phyloP scores from a whole-genome alignment of 2,113 vertebrate genomes.

The Abramis brama region DNA sequence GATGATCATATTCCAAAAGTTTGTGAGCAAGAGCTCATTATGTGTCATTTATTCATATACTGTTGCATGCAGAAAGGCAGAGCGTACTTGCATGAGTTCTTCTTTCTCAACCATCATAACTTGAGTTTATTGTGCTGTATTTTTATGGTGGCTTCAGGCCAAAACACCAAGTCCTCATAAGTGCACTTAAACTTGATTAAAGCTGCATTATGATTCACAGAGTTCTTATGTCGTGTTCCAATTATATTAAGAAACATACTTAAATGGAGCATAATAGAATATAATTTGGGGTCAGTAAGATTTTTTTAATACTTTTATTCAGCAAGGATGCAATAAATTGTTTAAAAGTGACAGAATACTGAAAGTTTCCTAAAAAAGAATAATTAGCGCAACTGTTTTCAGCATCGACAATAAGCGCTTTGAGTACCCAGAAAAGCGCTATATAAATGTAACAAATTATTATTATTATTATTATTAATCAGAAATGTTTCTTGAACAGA shows the following conservation, averaged over 20 bases:
- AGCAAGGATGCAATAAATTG: not conserved
- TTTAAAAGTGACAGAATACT: not conserved
- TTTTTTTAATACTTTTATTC: not conserved
- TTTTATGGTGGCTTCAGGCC: conserved; percentile 11
- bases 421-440: too few relatives aligned
- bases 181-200: conserved; percentile 33
- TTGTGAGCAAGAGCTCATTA: not conserved
- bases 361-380: not conserved
- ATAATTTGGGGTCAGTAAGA: not conserved
- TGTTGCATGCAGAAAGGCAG: not conserved
- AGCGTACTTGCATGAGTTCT: conserved; percentile 5
- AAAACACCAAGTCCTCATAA: conserved; percentile 9
- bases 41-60: conserved; percentile 3
- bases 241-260: not conserved
- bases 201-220: conserved; percentile 10
- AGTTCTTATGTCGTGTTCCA: not conserved
- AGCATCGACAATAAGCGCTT: not conserved
- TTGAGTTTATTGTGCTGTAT: not conserved
- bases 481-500: not conserved
- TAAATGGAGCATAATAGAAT: not conserved
- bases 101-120: not conserved
- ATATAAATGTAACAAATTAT: too few relatives aligned
- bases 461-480: too few relatives aligned
- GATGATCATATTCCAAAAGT: conserved; percentile 5
- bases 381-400: not conserved